A percentile compares a stretch with the other conserved stretches of the same genome.
Evolutionary conservation across 2,888 invertebrate species (phyloP).

Genomic region (Oxyteleia sp.): DNA sequence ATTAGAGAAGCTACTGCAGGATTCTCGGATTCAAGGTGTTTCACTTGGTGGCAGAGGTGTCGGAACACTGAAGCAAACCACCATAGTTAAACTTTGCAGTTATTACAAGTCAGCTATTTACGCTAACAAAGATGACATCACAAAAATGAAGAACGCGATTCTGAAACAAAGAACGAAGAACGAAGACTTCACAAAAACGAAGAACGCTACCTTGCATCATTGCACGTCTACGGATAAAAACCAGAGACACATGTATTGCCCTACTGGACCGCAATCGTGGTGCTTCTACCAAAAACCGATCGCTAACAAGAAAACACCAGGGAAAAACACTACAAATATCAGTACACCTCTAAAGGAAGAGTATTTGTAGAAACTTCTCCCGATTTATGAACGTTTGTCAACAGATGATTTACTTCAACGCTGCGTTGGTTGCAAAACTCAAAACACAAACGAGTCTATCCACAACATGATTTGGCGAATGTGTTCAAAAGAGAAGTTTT

Average conservation of each 20-base stretch:
- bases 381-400: background rate
- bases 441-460: background rate
- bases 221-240: background rate
- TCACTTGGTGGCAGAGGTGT: background rate
- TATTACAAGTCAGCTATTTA: constrained; percentile 20
- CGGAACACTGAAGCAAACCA: background rate
- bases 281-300: background rate
- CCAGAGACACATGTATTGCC: background rate
- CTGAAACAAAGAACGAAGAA: no score
- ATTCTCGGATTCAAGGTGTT: constrained; percentile 1
- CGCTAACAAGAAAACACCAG: background rate
- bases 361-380: background rate
- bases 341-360: background rate
- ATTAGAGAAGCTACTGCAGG: no score
- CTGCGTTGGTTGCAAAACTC: background rate
- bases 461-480: background rate
- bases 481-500: background rate
- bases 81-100: constrained; percentile 6
- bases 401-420: background rate
- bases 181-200: no score
- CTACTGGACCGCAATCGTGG: background rate
- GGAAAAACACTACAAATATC: background rate
- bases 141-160: background rate
- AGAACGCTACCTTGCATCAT: background rate
- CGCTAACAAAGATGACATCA: no score